phyloP scores from a whole-genome alignment of 2,797 vertebrate genomes.

The Apogon talboti region DNA sequence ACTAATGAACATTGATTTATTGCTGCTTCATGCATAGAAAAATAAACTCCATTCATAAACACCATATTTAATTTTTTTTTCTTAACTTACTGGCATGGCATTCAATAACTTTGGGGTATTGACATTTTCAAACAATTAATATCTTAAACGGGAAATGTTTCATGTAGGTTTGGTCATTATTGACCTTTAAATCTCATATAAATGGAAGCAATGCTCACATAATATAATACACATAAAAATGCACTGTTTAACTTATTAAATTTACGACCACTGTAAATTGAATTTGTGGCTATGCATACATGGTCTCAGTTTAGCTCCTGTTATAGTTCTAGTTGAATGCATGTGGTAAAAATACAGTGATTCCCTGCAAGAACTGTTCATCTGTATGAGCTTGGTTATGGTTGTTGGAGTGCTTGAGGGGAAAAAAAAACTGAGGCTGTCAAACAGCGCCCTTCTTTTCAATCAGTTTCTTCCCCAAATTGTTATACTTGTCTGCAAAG shows the following conservation, averaged over 20 bases:
- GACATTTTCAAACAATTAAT: slow-evolving; percentile 1
- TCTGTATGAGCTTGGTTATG: background rate
- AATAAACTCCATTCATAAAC: background rate
- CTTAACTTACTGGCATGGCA: background rate
- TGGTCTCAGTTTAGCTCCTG: too few relatives aligned
- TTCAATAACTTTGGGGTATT: background rate
- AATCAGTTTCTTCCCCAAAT: slow-evolving; percentile 23
- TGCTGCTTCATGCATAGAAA: background rate
- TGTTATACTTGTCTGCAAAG: slow-evolving; percentile 37
- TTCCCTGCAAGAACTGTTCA: slow-evolving; percentile 1
- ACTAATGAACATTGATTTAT: background rate
- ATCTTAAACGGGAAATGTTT: background rate
- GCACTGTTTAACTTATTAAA: too few relatives aligned
- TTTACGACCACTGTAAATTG: background rate
- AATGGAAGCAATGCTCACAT: background rate
- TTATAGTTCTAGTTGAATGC: background rate
- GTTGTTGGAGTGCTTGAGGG: slow-evolving; percentile 8
- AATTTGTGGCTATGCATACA: background rate
- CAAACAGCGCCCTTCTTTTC: slow-evolving; percentile 38
- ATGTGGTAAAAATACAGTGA: background rate
- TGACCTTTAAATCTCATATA: background rate
- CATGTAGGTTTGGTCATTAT: background rate
- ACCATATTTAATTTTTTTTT: too few relatives aligned
- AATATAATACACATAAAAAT: too few relatives aligned
- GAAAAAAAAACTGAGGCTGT: slow-evolving; percentile 14